Evolutionary conservation across 2,888 invertebrate species (phyloP), one percentile per base, ranked within the genome.

Genomic region (Sminthurinus aureus): DNA sequence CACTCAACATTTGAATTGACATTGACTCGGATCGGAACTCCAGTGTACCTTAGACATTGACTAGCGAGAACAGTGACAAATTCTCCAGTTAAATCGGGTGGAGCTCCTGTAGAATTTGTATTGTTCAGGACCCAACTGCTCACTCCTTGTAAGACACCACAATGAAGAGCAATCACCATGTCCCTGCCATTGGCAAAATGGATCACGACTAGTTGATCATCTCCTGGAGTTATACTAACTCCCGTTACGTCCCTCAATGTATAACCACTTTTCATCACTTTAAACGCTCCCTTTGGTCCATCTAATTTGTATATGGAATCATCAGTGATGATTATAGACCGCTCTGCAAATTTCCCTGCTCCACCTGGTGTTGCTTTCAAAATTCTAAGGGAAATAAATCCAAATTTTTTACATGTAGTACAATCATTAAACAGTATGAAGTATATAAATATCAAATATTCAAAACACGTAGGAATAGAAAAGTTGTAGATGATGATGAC

Each of bases 141-240:
- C 67, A 89, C 89, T 50, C 88, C 88, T 83, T 89, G 87, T 18
- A 89, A 79, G 0, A 87, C 87, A 12, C 89, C 89, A 73, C 89
- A 89, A 79, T 89, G 89, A 18, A 98, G 92, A 0, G 96, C 95
- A 88, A 97, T 92, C 66, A 98, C 96, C 87, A 98, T 93, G 91
- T 98, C 98, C 91, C 98, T 97, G 83, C 96, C 95, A 20, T 94
- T 93, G 79, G 94, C 94, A 77, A 96, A 94, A 91, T 97, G 97
- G 87, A 98, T 92, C 81, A 96, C 94, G 84, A 96, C 93, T 86
- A 98, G 92, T 90, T 98, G 98, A 90, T 97, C 98, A 84, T 93
- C 93, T 6, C 95, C 95, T 52, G 96, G 95, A 89, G 95, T 96
- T 51, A 98, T 93, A 89, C 96, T 86, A 8, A 88, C 77, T n/a